Evolutionary conservation across 2,888 invertebrate genomes (phyloP), one percentile per base, ranked within the genome.

Genomic region (Spodoptera exigua): DNA sequence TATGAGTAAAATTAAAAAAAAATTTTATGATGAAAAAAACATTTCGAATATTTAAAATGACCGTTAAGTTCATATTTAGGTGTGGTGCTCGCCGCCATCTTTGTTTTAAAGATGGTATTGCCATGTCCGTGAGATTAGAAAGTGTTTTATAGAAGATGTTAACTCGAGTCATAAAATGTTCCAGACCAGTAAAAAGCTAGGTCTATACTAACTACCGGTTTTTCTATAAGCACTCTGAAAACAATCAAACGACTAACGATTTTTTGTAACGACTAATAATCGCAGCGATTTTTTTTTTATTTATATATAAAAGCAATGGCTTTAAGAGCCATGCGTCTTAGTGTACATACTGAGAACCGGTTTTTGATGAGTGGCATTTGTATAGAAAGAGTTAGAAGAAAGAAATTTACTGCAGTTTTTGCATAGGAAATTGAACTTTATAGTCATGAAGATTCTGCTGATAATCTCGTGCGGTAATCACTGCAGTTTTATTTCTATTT

Each of bases 241-340:
- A 5, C 9, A 27, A 27, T 27, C 51, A 52, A 63, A 55, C 45
- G 63, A 74, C 60, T 53, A 71, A 70, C 65, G 57, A 73, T 49
- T 55, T 56, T 62, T 16, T 62, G 17, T 39, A 56, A 73, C 62
- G 58, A 57, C 45, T 67, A 45, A n/a, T 46, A 61, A 61, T 56
- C 58, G 54, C 68, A 44, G 61, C 48, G 61, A 49, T 36, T 70
- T 60, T 53, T 54, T 63, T 43, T 60, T 55, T 32, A 36, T 59
- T 47, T 47, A 51, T 68, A 39, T 45, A 13, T 41, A 2, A 39
- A 65, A 44, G n/a, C n/a, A n/a, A n/a, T n/a, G n/a, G n/a, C n/a
- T 59, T n/a, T 36, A 48, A 49, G 51, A 32, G 44, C 41, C 16
- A 16, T 45, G 32, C 44, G 37, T 63, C 48, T 51, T 52, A 27